A percentile compares a stretch with the other conserved stretches of the same genome.
Evolutionary conservation across 1,140 invertebrate species (phyloP).

Genomic region (Hermetia illucens): DNA sequence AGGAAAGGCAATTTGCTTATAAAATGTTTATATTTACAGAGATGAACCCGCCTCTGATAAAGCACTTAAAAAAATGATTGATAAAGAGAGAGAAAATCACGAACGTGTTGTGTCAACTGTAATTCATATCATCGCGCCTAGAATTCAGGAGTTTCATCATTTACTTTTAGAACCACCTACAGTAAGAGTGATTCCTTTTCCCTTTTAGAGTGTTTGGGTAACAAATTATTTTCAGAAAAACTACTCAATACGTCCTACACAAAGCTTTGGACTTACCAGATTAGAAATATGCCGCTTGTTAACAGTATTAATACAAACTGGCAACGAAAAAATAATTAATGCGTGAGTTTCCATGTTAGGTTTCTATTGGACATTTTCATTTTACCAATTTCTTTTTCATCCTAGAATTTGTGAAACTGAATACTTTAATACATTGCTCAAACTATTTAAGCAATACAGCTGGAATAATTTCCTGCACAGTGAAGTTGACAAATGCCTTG

Average conservation of each 20-base stretch:
- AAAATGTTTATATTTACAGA: constrained; percentile 9
- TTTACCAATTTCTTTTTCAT: background rate
- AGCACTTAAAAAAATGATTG: constrained; percentile 18
- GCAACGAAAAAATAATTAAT: constrained; percentile 40
- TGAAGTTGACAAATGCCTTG: constrained; percentile 63
- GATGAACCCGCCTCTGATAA: constrained; percentile 26
- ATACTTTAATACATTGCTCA: constrained; percentile 40
- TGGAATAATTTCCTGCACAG: constrained; percentile 83
- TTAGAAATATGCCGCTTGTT: constrained; percentile 62
- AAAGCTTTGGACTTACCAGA: constrained; percentile 61
- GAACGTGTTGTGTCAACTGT: constrained; percentile 40
- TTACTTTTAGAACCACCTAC: constrained; percentile 57
- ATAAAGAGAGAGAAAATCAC: constrained; percentile 33
- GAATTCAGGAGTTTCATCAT: constrained; percentile 55
- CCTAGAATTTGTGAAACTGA: constrained; percentile 24
- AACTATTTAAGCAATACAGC: constrained; percentile 70
- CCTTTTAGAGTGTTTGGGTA: constrained; percentile 2
- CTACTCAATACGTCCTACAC: constrained; percentile 47
- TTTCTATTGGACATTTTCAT: background rate
- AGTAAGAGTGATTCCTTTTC: constrained; percentile 32
- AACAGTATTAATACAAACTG: constrained; percentile 48
- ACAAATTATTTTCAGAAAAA: constrained; percentile 17
- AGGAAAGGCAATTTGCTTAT: background rate
- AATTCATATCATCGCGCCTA: constrained; percentile 45
- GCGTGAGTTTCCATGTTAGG: constrained; percentile 18